These are phyloP conservation scores for Lacerta agilis DNA, from an alignment of 2,797 vertebrate genomes.

Conservation along the genomic window DNA sequence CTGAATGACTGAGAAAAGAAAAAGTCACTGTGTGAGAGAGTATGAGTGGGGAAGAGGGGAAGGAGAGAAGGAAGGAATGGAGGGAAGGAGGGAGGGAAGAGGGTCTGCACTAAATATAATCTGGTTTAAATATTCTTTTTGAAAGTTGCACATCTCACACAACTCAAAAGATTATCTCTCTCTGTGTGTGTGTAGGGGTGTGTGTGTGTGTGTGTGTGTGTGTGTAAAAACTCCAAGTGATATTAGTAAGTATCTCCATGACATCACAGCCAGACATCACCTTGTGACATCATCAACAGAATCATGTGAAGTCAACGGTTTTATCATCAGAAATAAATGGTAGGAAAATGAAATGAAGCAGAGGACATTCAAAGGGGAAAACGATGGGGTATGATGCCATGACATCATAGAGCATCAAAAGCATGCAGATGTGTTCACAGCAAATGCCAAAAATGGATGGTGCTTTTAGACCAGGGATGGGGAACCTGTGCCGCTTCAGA, in stretches of 20 bases:
- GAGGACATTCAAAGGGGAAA: background rate
- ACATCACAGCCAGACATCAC: background rate
- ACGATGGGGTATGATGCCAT: background rate
- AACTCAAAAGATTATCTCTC: background rate
- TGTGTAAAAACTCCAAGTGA: too few relatives aligned
- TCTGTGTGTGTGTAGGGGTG: too few relatives aligned
- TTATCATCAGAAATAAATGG: background rate
- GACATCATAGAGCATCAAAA: background rate
- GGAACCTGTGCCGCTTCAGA: too few relatives aligned
- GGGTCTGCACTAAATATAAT: background rate
- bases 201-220: too few relatives aligned
- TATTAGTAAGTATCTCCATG: background rate
- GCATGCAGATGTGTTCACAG: background rate
- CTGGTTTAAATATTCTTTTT: background rate
- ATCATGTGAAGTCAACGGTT: background rate
- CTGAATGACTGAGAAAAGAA: background rate
- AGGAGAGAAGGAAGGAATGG: too few relatives aligned
- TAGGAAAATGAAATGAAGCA: background rate
- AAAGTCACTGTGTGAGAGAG: background rate
- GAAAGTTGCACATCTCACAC: background rate
- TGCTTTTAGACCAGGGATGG: background rate
- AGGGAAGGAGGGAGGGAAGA: too few relatives aligned
- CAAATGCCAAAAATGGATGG: background rate
- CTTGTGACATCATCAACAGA: background rate
- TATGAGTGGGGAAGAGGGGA: too few relatives aligned